Conservation (phyloP, 2,888 invertebrate species). For the Eledone cirrhosa region DNA sequence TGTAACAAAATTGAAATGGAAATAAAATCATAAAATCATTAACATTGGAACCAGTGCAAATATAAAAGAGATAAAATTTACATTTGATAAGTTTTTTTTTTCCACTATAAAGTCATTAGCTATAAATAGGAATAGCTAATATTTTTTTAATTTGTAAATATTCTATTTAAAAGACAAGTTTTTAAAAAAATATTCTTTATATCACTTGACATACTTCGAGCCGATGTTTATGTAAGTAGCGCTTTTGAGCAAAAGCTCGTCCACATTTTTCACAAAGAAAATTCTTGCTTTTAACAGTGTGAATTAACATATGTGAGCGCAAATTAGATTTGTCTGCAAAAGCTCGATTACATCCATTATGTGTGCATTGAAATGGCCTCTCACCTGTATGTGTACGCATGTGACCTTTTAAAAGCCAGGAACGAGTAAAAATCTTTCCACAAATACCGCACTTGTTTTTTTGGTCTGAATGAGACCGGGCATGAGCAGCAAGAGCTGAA, state of each 20-base stretch:
- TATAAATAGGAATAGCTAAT: too few relatives aligned
- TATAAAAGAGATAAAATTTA: too few relatives aligned
- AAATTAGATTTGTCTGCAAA: slow-evolving; percentile 66
- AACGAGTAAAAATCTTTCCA: slow-evolving; percentile 61
- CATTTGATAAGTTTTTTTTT: too few relatives aligned
- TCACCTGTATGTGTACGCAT: slow-evolving; percentile 65
- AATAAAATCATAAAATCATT: too few relatives aligned
- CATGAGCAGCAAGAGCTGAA: slow-evolving; percentile 49
- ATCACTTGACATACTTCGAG: slow-evolving; percentile 60
- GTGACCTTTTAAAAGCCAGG: slow-evolving; percentile 65
- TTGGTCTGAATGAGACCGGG: slow-evolving; percentile 46
- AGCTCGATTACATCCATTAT: slow-evolving; percentile 58
- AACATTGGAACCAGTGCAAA: too few relatives aligned
- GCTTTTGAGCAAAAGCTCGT: slow-evolving; percentile 63
- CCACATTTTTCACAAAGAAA: slow-evolving; percentile 59
- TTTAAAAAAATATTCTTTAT: slow-evolving; percentile 7
- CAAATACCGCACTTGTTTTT: slow-evolving; percentile 60
- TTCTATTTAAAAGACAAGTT: too few relatives aligned
- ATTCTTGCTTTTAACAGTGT: slow-evolving; percentile 57
- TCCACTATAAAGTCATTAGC: too few relatives aligned
- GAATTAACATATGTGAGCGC: slow-evolving; percentile 63
- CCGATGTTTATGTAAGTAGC: slow-evolving; percentile 64
- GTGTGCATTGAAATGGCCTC: slow-evolving; percentile 58
- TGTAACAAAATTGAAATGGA: too few relatives aligned
- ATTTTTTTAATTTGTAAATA: too few relatives aligned